These are phyloP conservation scores for Latrodectus hesperus DNA, from an alignment of 2,888 invertebrate genomes.

Conservation along the genomic window DNA sequence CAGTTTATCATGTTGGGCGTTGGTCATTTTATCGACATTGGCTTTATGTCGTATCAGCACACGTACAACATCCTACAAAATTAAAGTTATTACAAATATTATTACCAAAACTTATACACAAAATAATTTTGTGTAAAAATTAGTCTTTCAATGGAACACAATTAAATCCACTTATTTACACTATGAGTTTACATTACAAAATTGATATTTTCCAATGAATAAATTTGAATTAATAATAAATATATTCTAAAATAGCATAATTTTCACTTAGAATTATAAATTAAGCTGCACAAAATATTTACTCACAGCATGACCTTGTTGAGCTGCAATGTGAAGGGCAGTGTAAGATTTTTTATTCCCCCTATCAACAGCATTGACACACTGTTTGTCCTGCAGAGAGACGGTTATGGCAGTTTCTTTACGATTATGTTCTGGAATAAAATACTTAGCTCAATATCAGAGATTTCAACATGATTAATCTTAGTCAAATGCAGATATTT, in stretches of 20 bases:
- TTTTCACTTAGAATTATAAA: too few species aligned
- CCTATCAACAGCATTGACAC: constrained; percentile 75
- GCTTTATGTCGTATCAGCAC: constrained; percentile 75
- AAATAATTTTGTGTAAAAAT: too few species aligned
- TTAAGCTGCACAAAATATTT: neutral
- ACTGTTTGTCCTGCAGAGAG: constrained; percentile 72
- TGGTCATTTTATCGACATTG: constrained; percentile 75
- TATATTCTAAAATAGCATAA: too few species aligned
- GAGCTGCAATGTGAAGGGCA: constrained; percentile 76
- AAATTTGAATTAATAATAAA: too few species aligned
- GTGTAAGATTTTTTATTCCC: constrained; percentile 74
- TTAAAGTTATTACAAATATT: neutral
- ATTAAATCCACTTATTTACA: too few species aligned
- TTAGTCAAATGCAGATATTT: too few species aligned
- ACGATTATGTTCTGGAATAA: constrained; percentile 47
- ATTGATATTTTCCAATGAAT: too few species aligned
- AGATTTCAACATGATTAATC: too few species aligned
- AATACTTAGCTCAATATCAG: neutral
- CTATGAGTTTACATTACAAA: too few species aligned
- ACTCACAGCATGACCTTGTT: constrained; percentile 75
- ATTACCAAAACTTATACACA: too few species aligned
- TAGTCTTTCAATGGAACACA: too few species aligned
- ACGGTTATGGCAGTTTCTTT: constrained; percentile 61
- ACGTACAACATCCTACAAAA: constrained; percentile 74
- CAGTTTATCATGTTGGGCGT: constrained; percentile 75